Conservation (phyloP, 2,888 invertebrate genomes). For the Drosophila differens region DNA sequence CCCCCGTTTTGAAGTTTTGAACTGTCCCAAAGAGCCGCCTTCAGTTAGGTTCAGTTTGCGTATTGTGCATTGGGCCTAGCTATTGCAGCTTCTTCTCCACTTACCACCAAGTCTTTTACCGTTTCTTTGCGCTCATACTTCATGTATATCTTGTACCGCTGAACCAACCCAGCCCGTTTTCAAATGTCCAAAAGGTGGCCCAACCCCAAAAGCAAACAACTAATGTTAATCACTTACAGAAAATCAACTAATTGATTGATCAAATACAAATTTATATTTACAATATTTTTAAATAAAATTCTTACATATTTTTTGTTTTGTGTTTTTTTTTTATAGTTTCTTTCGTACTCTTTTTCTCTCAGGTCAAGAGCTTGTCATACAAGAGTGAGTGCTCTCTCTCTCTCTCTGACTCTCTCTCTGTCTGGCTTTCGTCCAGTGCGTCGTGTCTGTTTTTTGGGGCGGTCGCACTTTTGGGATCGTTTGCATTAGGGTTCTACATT, state of each 20-base stretch:
- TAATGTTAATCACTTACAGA: conserved; percentile 60
- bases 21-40: conserved; percentile 13
- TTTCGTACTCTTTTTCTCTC: conserved; percentile 77
- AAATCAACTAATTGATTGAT: conserved; percentile 44
- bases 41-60: conserved; percentile 29
- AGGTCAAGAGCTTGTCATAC: conserved; percentile 60
- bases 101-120: conserved; percentile 42
- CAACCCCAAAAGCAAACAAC: conserved; percentile 40
- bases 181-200: conserved; percentile 52
- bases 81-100: conserved; percentile 36
- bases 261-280: conserved; percentile 43
- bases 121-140: conserved; percentile 51
- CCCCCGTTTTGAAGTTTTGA: conserved; percentile 33
- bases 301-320: conserved; percentile 38
- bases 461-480: conserved; percentile 41
- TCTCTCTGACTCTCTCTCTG: not conserved
- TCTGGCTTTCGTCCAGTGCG: conserved; percentile 45
- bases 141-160: conserved; percentile 41
- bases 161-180: conserved; percentile 47
- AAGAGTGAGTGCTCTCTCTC: conserved; percentile 46
- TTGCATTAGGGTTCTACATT: conserved; percentile 30
- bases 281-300: conserved; percentile 46
- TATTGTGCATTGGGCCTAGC: conserved; percentile 17
- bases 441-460: conserved; percentile 42
- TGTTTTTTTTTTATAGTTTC: conserved; percentile 70